These are phyloP conservation scores for Caenorhabditis imperialis DNA, from an alignment of 2,888 invertebrate genomes.

Conservation along the genomic window DNA sequence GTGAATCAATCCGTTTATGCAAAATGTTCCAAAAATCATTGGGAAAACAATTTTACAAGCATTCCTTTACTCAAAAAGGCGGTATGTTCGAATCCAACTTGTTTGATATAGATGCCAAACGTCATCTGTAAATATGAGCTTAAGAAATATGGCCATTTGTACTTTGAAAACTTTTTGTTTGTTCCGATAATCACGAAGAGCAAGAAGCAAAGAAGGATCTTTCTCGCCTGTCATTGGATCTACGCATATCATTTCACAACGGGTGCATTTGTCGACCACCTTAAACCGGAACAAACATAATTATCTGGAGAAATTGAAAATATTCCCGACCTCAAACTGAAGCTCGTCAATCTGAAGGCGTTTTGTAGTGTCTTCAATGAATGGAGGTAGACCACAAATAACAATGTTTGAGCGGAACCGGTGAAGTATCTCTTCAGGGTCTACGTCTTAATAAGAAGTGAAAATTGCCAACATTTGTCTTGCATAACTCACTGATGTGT, in stretches of 20 bases:
- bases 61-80: constrained; percentile 17
- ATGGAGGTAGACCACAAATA: constrained; percentile 83
- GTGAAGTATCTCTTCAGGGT: constrained; percentile 79
- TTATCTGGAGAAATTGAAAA: constrained; percentile 10
- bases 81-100: constrained; percentile 32
- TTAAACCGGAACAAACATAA: constrained; percentile 60
- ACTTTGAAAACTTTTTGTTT: constrained; percentile 63
- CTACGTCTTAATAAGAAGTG: constrained; percentile 76
- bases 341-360: constrained; percentile 83
- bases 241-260: constrained; percentile 96
- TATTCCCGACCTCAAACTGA: constrained; percentile 65
- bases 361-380: constrained; percentile 86
- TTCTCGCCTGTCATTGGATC: constrained; percentile 88
- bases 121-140: constrained; percentile 65
- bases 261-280: constrained; percentile 84
- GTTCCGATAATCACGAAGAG: constrained; percentile 75
- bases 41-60: constrained; percentile 12
- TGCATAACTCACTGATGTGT: constrained; percentile 79
- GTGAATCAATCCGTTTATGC: neutral
- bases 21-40: neutral
- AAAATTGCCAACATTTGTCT: constrained; percentile 3
- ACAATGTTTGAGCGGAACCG: constrained; percentile 94
- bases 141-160: constrained; percentile 1
- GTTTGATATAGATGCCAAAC: constrained; percentile 70
- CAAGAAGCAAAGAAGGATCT: constrained; percentile 76